Percentiles rank a stretch among this genome's conserved stretches.
phyloP scores from a whole-genome alignment of 2,113 vertebrate genomes.

The Emberiza fucata region DNA sequence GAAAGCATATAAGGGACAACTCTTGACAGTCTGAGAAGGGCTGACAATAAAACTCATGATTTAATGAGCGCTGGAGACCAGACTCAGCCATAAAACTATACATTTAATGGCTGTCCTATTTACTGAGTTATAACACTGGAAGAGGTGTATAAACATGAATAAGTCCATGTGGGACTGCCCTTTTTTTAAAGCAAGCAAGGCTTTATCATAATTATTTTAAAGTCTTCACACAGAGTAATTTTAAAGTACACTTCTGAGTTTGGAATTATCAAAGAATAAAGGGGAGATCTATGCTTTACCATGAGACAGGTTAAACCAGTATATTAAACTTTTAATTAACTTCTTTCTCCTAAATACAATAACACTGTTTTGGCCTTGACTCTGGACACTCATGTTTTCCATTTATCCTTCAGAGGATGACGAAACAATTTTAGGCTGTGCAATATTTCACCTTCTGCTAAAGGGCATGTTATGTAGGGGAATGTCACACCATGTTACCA shows the following conservation, averaged over 20 bases:
- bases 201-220: slow-evolving; percentile 71
- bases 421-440: background rate
- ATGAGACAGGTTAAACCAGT: background rate
- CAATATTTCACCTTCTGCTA: background rate
- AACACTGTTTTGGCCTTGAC: background rate
- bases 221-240: slow-evolving; percentile 37
- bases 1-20: slow-evolving; percentile 14
- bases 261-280: slow-evolving; percentile 31
- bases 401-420: background rate
- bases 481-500: fast-evolving
- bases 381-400: background rate
- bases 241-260: slow-evolving; percentile 49
- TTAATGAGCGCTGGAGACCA: slow-evolving; percentile 35
- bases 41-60: slow-evolving; percentile 59
- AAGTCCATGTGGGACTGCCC: background rate
- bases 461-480: background rate
- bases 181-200: background rate
- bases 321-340: background rate
- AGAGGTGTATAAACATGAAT: slow-evolving; percentile 1
- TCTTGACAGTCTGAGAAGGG: slow-evolving; percentile 57
- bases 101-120: slow-evolving; percentile 46
- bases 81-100: slow-evolving; percentile 29
- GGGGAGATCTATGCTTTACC: slow-evolving; percentile 16
- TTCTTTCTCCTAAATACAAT: background rate
- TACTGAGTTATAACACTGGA: slow-evolving; percentile 24